Conservation (phyloP, 2,888 invertebrate genomes). For the Drosophila colorata region DNA sequence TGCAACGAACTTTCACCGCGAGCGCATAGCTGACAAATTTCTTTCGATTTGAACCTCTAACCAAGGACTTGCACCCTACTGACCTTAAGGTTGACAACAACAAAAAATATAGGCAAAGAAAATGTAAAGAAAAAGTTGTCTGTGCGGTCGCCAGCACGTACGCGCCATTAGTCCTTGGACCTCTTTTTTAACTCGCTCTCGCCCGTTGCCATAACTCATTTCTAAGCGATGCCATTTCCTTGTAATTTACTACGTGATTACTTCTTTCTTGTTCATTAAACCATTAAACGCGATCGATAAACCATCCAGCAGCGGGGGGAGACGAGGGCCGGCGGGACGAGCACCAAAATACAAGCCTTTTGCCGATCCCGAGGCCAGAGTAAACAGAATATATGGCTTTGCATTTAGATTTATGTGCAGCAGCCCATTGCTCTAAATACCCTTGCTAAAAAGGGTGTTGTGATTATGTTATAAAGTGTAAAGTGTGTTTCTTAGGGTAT, state of each 20-base stretch:
- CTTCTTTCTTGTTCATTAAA: constrained; percentile 79
- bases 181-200: constrained; percentile 17
- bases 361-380: constrained; percentile 42
- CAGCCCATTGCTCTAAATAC: constrained; percentile 62
- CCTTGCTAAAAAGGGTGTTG: background rate
- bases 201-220: constrained; percentile 66
- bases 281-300: constrained; percentile 79
- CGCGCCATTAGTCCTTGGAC: constrained; percentile 58
- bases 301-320: constrained; percentile 21
- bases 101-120: background rate
- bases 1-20: constrained; percentile 65
- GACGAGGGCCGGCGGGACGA: background rate
- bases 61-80: constrained; percentile 45
- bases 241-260: constrained; percentile 82
- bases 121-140: constrained; percentile 39
- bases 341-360: constrained; percentile 30
- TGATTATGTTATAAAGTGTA: background rate
- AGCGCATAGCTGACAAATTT: constrained; percentile 65
- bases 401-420: constrained; percentile 60
- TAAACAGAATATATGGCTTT: constrained; percentile 36
- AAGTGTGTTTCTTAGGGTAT: too few species aligned
- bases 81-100: constrained; percentile 47
- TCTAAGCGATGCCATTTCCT: constrained; percentile 76
- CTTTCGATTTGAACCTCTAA: constrained; percentile 58
- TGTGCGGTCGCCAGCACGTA: constrained; percentile 66